Evolutionary conservation across 35 echinoderm and acorn worm genomes (phyloP).

Genomic region (Stichopus chloronotus): DNA sequence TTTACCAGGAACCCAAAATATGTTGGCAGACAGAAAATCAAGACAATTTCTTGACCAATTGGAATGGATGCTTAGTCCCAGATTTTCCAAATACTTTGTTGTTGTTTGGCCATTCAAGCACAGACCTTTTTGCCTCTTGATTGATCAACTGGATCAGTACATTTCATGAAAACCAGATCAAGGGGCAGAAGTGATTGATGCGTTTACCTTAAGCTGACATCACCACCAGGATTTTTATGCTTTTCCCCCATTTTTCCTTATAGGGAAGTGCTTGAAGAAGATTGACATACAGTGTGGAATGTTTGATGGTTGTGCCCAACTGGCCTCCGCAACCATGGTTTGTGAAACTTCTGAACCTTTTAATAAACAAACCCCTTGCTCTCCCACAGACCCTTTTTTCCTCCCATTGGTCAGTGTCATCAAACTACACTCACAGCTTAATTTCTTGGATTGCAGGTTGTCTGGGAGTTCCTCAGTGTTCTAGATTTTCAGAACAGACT

Average conservation of each 20-base stretch:
- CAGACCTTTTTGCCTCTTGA: conserved; percentile 84
- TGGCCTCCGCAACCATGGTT: conserved; percentile 90
- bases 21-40: conserved; percentile 65
- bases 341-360: conserved; percentile 50
- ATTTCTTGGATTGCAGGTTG: conserved; percentile 68
- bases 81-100: conserved; percentile 60
- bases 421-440: conserved; percentile 22
- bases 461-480: conserved; percentile 64
- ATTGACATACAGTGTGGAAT: conserved; percentile 57
- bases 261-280: too few species aligned
- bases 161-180: too few species aligned
- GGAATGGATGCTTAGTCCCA: conserved; percentile 72
- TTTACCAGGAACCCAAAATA: conserved; percentile 68
- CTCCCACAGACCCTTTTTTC: conserved; percentile 1
- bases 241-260: too few species aligned
- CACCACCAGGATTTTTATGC: too few species aligned
- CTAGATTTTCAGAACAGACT: conserved; percentile 58
- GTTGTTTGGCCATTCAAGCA: conserved; percentile 64
- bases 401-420: conserved; percentile 7
- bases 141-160: conserved; percentile 69
- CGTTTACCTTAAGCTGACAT: too few species aligned
- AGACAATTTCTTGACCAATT: conserved; percentile 63
- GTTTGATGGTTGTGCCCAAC: conserved; percentile 67
- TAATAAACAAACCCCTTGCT: conserved; percentile 48
- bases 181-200: too few species aligned